These are phyloP conservation scores for Leptobrachium leishanense DNA, from an alignment of 2,113 vertebrate species.

Conservation along the genomic window DNA sequence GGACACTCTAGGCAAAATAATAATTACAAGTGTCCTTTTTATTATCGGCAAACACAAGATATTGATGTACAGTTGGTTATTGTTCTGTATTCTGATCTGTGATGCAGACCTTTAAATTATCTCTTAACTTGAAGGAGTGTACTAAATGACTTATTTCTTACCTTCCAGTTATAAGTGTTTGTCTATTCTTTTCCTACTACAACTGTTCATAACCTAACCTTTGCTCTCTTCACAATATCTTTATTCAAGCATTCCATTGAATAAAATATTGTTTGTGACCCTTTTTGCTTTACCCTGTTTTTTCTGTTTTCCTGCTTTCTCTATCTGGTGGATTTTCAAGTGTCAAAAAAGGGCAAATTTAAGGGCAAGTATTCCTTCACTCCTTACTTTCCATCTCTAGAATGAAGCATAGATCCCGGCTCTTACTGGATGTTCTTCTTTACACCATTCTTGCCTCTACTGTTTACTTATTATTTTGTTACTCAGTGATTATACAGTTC, in stretches of 20 bases:
- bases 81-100: slow-evolving; percentile 24
- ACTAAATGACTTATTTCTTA: slow-evolving; percentile 52
- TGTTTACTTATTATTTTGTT: not conserved
- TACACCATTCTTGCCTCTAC: slow-evolving; percentile 58
- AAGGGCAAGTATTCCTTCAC: slow-evolving; percentile 88
- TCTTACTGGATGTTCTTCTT: slow-evolving; percentile 65
- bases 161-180: slow-evolving; percentile 59
- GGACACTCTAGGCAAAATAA: no score
- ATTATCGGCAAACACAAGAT: not conserved
- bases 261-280: slow-evolving; percentile 85
- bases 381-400: slow-evolving; percentile 71
- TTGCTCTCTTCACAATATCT: slow-evolving; percentile 80
- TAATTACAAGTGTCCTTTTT: no score
- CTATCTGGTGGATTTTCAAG: slow-evolving; percentile 76
- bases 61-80: not conserved
- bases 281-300: slow-evolving; percentile 77
- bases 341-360: slow-evolving; percentile 69
- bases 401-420: slow-evolving; percentile 59
- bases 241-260: slow-evolving; percentile 80
- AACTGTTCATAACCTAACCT: slow-evolving; percentile 70
- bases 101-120: slow-evolving; percentile 67
- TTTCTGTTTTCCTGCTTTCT: slow-evolving; percentile 80
- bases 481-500: no score
- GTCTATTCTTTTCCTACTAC: slow-evolving; percentile 65
- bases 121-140: slow-evolving; percentile 58